These are phyloP conservation scores for Oreochromis tanganicae DNA, from an alignment of 2,113 vertebrate species.

Conservation along the genomic window DNA sequence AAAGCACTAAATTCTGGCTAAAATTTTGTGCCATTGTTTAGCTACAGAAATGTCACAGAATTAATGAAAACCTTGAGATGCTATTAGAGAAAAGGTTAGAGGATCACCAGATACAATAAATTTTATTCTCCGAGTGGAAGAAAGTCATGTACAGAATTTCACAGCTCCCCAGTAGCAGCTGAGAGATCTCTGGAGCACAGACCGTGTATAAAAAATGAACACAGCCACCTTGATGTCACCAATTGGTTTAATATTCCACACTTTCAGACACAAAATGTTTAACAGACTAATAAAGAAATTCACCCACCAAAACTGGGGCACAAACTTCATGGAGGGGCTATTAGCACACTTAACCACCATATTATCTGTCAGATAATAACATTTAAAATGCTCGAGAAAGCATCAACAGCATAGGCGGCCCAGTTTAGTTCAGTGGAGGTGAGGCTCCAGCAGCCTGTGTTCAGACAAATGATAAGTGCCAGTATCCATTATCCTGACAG, in stretches of 20 bases:
- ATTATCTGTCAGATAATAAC: not conserved
- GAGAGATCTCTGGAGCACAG: not conserved
- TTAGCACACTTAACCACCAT: not conserved
- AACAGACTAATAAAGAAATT: not conserved
- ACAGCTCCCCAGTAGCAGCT: not conserved
- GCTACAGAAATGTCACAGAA: not conserved
- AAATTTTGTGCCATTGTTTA: not conserved
- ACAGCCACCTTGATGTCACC: not conserved
- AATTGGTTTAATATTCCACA: not conserved
- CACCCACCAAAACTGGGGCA: not conserved
- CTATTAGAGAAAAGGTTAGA: not conserved
- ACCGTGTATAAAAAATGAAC: not conserved
- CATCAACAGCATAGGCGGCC: not conserved
- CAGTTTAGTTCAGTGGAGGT: not conserved
- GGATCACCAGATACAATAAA: not conserved
- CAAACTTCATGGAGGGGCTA: not conserved
- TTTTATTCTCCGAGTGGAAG: not conserved
- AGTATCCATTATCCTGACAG: not conserved
- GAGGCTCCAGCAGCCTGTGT: not conserved
- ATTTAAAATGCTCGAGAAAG: not conserved
- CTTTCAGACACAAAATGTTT: not conserved
- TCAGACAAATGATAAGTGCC: not conserved
- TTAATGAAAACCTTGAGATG: fast-evolving
- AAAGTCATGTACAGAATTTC: not conserved
- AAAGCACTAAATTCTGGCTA: not conserved